phyloP scores from a whole-genome alignment of 2,113 vertebrate genomes.

The Oreochromis spilurus region DNA sequence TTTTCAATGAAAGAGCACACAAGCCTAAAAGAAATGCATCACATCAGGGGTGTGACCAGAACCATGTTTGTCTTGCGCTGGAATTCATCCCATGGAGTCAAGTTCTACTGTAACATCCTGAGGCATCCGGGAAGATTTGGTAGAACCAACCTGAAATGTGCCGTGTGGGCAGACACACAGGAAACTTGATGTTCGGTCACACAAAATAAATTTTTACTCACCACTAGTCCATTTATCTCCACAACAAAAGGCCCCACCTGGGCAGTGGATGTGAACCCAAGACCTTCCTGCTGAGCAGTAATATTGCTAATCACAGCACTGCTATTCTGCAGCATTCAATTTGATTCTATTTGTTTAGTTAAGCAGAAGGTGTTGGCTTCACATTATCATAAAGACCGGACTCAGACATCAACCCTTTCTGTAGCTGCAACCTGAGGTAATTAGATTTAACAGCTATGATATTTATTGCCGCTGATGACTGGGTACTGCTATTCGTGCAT shows the following conservation, averaged over 20 bases:
- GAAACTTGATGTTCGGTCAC: background rate
- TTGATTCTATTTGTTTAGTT: background rate
- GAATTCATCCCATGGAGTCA: background rate
- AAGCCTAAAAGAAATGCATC: background rate
- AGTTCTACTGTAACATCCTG: fast-evolving
- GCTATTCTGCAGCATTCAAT: background rate
- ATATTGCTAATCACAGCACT: fast-evolving
- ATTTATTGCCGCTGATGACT: background rate
- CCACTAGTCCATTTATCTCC: background rate
- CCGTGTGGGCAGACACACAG: background rate
- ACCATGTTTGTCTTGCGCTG: background rate
- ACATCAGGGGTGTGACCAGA: background rate
- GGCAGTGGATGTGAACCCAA: background rate
- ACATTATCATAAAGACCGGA: background rate
- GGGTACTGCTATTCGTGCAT: background rate
- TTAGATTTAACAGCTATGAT: background rate
- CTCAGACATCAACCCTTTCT: background rate
- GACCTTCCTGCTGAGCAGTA: background rate
- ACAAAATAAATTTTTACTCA: background rate
- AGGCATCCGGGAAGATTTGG: background rate
- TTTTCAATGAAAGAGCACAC: background rate
- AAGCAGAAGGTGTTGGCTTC: background rate
- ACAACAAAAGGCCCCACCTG: background rate
- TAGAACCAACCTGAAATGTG: fast-evolving
- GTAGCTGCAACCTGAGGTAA: background rate